Evolutionary conservation across 1,140 invertebrate species (phyloP), one percentile per base, ranked within the genome.

Genomic region (Pectinophora gossypiella): DNA sequence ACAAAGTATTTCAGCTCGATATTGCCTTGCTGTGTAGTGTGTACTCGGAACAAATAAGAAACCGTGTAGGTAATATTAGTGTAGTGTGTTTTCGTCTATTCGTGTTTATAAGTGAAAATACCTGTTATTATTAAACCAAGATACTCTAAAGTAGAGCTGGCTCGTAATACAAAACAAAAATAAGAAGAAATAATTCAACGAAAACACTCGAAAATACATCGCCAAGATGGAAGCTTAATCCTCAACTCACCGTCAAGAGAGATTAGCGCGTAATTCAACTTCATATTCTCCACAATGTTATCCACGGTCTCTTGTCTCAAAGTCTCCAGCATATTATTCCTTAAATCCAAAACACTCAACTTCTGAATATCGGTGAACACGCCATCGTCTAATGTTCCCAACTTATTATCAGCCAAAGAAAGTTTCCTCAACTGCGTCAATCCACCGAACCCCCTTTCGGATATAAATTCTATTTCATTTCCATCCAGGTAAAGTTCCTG

Each of bases 281-380:
- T 94, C 72, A 95, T 89, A 76, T 95, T 95, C 61, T 92, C 91
- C 63, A 94, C 84, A 76, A 96, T 90, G 52, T 92, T 94, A 59
- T 91, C 89, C 45, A 95, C 85, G 48, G 92, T 92, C 53, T 93
- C 91, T 67, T 91, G 90, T 54, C 92, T 92, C 58, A 96, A 85
- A n/a, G 92, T 94, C 62, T 91, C 90, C 58, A 96, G 89, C 19
- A 88, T 77, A 77, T 96, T 96, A 36, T 92, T 90, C 58, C 92
- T 89, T 43, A 96, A 82, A 77, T 95, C 93, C 57, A 96, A 87
- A 59, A 91, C 89, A 65, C 91, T 89, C 21, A 96, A 85, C 48
- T 89, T 90, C 13, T 90, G 88, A 12, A 93, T 89, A 36, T 91
- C 91, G 35, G 88, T 87, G 42, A 96, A 91, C 38, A 94, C 88